A percentile compares a stretch with the other conserved stretches of the same genome.
Conservation (phyloP, 2,888 invertebrate genomes). For the Arrhopalites spinosus region DNA sequence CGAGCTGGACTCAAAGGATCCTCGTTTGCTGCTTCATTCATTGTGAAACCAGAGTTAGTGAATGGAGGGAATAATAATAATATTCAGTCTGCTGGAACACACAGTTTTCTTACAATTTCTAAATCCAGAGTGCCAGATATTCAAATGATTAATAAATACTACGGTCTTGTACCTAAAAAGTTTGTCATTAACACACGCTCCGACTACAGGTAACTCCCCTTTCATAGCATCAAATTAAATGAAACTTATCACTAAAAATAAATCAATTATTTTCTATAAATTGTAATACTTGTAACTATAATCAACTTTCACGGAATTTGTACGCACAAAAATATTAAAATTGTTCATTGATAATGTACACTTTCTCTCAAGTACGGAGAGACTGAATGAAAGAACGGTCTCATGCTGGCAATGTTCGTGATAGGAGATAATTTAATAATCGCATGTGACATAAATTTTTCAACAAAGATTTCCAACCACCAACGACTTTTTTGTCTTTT, state of each 20-base stretch:
- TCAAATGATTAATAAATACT: constrained; percentile 55
- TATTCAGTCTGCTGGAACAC: constrained; percentile 1
- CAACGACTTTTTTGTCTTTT: not conserved
- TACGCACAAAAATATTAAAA: too few relatives aligned
- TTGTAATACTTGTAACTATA: too few relatives aligned
- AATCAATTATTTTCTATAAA: not conserved
- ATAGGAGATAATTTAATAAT: constrained; percentile 6
- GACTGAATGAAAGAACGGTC: too few relatives aligned
- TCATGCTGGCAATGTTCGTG: too few relatives aligned
- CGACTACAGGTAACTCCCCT: constrained; percentile 29
- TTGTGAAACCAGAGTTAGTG: constrained; percentile 20
- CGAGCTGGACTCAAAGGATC: constrained; percentile 31
- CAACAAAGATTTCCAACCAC: too few relatives aligned
- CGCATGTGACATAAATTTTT: not conserved
- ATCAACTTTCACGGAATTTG: too few relatives aligned
- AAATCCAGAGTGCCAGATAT: constrained; percentile 53
- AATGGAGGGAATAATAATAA: constrained; percentile 6
- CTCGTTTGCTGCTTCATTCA: constrained; percentile 10
- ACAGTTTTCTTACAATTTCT: constrained; percentile 26
- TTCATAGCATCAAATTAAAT: too few relatives aligned
- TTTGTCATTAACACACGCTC: constrained; percentile 46
- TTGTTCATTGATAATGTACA: too few relatives aligned
- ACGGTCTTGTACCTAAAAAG: constrained; percentile 55
- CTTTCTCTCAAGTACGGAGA: too few relatives aligned
- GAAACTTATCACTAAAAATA: not conserved